Percentiles rank a stretch among this genome's conserved stretches.
phyloP scores from a whole-genome alignment of 2,888 invertebrate species.

The Lasioglossum oenotherae region DNA sequence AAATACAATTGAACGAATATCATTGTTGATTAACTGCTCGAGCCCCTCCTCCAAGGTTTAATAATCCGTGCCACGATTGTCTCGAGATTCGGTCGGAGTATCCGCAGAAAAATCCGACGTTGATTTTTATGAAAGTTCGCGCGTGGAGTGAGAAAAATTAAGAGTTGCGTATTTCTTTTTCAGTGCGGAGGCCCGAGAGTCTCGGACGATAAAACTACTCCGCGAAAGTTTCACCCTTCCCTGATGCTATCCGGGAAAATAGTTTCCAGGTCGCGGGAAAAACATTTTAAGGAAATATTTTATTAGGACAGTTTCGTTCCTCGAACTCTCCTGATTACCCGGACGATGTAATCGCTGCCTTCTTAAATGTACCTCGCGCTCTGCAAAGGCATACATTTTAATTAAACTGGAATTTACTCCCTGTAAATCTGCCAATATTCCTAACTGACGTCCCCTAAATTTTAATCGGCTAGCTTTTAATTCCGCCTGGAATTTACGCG shows the following conservation, averaged over 20 bases:
- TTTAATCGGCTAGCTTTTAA: background rate
- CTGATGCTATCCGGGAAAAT: conserved; percentile 10
- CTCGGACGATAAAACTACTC: conserved; percentile 12
- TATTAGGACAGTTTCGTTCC: conserved; percentile 16
- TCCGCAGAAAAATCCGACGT: conserved; percentile 1
- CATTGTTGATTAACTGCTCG: background rate
- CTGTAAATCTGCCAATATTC: conserved; percentile 10
- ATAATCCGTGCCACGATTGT: background rate
- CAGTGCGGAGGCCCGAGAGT: background rate
- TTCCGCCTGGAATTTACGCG: background rate
- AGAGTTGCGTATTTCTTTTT: conserved; percentile 20
- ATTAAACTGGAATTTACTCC: background rate
- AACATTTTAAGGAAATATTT: conserved; percentile 20
- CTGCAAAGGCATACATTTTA: background rate
- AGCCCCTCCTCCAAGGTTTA: background rate
- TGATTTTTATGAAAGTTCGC: conserved; percentile 16
- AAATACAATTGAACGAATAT: background rate
- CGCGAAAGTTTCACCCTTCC: conserved; percentile 10
- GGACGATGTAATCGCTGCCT: conserved; percentile 9
- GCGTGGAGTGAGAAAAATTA: conserved; percentile 5
- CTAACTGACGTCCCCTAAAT: background rate
- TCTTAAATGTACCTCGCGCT: background rate
- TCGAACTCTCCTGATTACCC: conserved; percentile 5
- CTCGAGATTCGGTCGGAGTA: background rate
- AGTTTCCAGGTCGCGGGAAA: conserved; percentile 12